Percentiles rank a stretch among this genome's conserved stretches.
Conservation (phyloP, 2,113 vertebrate species). For the Delphinapterus leucas region DNA sequence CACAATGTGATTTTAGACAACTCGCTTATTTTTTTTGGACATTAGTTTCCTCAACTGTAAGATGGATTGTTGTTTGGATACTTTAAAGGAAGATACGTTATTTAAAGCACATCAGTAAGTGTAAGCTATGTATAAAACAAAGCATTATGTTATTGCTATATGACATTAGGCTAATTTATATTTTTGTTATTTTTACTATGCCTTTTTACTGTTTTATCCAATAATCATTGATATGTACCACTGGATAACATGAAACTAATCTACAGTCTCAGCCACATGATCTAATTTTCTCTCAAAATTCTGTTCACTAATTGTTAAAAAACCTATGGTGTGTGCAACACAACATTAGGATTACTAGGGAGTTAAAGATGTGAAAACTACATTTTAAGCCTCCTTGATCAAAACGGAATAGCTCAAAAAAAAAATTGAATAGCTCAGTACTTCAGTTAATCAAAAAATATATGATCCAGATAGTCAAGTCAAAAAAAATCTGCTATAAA, state of each 20-base stretch:
- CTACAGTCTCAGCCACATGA: background rate
- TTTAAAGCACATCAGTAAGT: background rate
- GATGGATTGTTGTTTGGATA: background rate
- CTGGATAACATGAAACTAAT: background rate
- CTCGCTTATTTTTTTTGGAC: background rate
- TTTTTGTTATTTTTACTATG: background rate
- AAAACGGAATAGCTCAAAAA: background rate
- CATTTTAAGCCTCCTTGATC: background rate
- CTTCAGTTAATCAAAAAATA: background rate
- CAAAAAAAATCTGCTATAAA: background rate
- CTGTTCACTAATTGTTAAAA: background rate
- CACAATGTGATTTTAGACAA: background rate
- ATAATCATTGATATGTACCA: background rate
- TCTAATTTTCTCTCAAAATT: constrained; percentile 1
- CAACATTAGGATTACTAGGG: background rate
- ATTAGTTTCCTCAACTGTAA: background rate
- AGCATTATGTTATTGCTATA: background rate
- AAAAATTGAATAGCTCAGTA: background rate
- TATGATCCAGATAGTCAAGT: background rate
- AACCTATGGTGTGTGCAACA: background rate
- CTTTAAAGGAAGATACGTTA: background rate
- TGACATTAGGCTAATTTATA: background rate
- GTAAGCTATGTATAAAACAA: background rate
- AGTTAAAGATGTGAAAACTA: background rate
- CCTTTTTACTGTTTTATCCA: background rate